Base-by-base conservation (phyloP, 2,888 invertebrate species). In the Lycaena phlaeas region DNA sequence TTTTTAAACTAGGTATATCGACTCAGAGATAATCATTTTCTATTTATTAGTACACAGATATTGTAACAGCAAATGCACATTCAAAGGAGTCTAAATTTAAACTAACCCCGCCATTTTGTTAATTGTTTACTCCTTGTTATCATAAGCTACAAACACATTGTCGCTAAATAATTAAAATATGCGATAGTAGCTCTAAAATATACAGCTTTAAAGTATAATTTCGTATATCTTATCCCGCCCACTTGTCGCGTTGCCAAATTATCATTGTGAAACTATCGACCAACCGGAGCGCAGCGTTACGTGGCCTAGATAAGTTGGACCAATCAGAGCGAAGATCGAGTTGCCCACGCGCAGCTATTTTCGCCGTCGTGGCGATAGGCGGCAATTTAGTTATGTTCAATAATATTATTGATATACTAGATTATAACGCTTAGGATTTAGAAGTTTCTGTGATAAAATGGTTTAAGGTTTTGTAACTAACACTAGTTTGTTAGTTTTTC, bases 221-320 rank as follows among this genome's bases (percentile, higher is more conserved):
- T 40, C 12, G 27, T 17, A 15, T 40, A 17, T 41, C 47, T 64
- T 53, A 61, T 70, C 62, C 58, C 76, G 74, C 79, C 79, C 57
- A 61, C 53, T 74, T 78, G 78, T 72, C 55, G 55, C 58, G 57
- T 66, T 76, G 78, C 79, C 79, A 79, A 79, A 77, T 71, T 64
- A 59, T 66, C 60, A 52, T 52, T 50, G 53, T 49, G 49, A 55
- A 56, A 52, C 42, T 44, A 42, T 31, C 50, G 44, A 36, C 75
- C 77, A 77, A 75, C 75, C 52, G 49, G 46, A 53, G 49, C 42
- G 43, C 52, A 39, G 45, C 42, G 42, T 53, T 49, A 41, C 22
- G 48, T 57, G 63, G 57, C 64, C 68, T 59, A 61, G 60, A 59
- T 59, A 47, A 31, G 36, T 42, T 38, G 46, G 29, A 40, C 79